A percentile compares a stretch with the other conserved stretches of the same genome.
phyloP scores from a whole-genome alignment of 2,797 vertebrate genomes.

The Saguinus oedipus region DNA sequence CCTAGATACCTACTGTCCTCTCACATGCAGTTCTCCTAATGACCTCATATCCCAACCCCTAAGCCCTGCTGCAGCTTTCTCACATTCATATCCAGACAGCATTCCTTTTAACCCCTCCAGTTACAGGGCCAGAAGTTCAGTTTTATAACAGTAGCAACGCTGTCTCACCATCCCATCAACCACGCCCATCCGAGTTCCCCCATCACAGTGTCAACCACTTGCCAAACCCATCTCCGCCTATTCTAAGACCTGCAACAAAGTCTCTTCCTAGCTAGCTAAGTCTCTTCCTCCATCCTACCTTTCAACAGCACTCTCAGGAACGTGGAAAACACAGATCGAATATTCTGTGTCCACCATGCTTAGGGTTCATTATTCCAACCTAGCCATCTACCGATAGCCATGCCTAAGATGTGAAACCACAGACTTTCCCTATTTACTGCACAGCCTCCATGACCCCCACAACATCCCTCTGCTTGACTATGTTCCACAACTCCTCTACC shows the following conservation, averaged over 20 bases:
- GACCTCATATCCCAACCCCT: background rate
- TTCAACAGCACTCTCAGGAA: background rate
- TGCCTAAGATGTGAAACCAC: background rate
- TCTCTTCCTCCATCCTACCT: background rate
- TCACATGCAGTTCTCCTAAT: background rate
- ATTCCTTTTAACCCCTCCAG: background rate
- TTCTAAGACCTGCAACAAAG: background rate
- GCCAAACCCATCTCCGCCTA: background rate
- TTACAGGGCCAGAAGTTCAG: background rate
- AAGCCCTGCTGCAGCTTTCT: background rate
- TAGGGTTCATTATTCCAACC: background rate
- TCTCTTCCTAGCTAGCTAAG: too few species aligned
- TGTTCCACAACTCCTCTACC: background rate
- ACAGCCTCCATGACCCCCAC: background rate
- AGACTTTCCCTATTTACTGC: background rate
- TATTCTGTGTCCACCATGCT: background rate
- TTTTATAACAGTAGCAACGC: background rate
- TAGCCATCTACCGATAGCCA: background rate
- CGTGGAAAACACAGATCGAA: background rate
- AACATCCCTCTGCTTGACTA: background rate
- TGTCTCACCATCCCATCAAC: background rate
- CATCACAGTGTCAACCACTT: background rate
- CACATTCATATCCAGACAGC: background rate
- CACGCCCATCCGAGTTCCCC: background rate
- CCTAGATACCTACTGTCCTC: background rate